Evolutionary conservation across 2,113 vertebrate species (phyloP).

Genomic region (Oreotragus oreotragus): DNA sequence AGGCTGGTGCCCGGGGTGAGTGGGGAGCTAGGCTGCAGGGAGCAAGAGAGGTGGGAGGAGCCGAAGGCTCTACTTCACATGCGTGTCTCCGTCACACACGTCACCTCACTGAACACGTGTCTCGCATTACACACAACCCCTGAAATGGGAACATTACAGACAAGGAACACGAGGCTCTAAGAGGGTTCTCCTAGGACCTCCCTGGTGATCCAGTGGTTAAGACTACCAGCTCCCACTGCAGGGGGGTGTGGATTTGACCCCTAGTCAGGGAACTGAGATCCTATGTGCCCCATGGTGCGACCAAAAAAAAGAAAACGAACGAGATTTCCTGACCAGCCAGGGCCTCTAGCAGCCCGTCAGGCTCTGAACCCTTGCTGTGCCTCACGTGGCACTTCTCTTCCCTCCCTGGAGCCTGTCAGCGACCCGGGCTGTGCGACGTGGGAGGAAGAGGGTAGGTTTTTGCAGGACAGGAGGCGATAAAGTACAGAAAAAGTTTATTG

Average conservation of each 20-base stretch:
- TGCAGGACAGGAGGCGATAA: constrained; percentile 12
- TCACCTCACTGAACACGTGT: neutral
- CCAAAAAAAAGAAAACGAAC: neutral
- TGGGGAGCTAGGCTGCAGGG: neutral
- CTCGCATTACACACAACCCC: neutral
- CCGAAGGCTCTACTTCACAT: neutral
- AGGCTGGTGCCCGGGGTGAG: neutral
- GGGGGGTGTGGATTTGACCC: neutral
- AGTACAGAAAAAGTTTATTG: constrained; percentile 83
- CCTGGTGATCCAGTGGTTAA: neutral
- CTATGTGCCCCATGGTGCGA: neutral
- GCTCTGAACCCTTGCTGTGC: too few species aligned
- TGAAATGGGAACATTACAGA: neutral
- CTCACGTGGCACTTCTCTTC: neutral
- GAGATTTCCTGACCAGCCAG: neutral
- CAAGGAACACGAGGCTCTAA: neutral
- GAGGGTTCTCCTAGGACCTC: neutral
- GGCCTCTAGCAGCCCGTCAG: neutral
- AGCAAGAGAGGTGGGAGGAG: neutral
- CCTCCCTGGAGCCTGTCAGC: fast-evolving
- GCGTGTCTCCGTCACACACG: neutral
- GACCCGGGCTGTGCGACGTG: neutral
- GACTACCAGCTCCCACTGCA: neutral
- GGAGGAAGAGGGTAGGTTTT: neutral
- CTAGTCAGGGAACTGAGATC: neutral